Evolutionary conservation across 2,113 vertebrate species (phyloP), one percentile per base, ranked within the genome.

Genomic region (Rissa tridactyla): DNA sequence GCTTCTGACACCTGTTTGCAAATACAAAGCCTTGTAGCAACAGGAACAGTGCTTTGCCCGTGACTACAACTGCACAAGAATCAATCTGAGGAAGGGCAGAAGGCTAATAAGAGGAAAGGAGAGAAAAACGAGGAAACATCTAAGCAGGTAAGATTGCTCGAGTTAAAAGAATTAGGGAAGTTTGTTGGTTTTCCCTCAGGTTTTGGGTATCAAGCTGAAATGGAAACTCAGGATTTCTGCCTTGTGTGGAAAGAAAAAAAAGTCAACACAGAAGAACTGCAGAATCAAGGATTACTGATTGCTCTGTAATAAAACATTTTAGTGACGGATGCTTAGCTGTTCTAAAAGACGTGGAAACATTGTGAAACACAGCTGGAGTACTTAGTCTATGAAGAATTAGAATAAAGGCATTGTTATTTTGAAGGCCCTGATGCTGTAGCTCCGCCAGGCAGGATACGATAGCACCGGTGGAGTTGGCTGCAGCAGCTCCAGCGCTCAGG

Each of bases 41-140:
- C 1, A 69, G 14, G 6, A 55, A 14, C 6, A 10, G 46, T 8
- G 5, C 15, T 57, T 58, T 52, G 68, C 12, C 40, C 9, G 0
- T 4, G 6, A 30, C 20, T 51, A 5, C 32, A 77, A 2, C 14
- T 6, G 25, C 0, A 3, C 29, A 66, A 68, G 72, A 84, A 52
- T 44, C 22, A 13, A 2, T 23, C 38, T 44, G 47, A 82, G 64
- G 52, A 62, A 84, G 40, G 61, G 61, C 49, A 71, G 32, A 42
- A 64, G n/a, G n/a, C 12, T 54, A 46, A 51, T 17, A 30, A 34
- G 34, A 73, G 32, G 38, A 73, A 42, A 61, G 15, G 22, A 34
- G 77, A 61, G 29, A 9, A 66, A 82, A 75, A 30, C 0, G 10
- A 76, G 34, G 23, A 64, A 91, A 29, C 13, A 23, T 52, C 27